Percentiles rank a stretch among this genome's conserved stretches.
Evolutionary conservation across 2,888 invertebrate genomes (phyloP).

Genomic region (Drosophila aldrichi): DNA sequence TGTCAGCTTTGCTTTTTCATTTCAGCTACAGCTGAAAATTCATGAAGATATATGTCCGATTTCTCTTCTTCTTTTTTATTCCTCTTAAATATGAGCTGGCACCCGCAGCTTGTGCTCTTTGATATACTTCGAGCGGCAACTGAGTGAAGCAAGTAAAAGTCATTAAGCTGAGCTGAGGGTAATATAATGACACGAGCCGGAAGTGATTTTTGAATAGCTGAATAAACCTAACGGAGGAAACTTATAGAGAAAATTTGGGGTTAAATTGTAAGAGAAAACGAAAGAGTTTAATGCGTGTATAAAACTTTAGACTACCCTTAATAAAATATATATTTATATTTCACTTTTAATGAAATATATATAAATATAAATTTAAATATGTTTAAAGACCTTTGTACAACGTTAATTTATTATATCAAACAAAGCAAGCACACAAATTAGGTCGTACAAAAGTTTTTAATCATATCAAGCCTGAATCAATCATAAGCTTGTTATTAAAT

Average conservation of each 20-base stretch:
- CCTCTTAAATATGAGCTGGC: conserved; percentile 17
- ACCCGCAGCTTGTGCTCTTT: conserved; percentile 1
- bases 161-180: conserved; percentile 1
- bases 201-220: not conserved
- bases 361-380: too few relatives aligned
- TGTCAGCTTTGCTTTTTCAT: conserved; percentile 59
- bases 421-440: too few relatives aligned
- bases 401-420: too few relatives aligned
- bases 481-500: too few relatives aligned
- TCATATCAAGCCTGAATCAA: too few relatives aligned
- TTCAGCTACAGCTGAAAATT: conserved; percentile 48
- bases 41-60: conserved; percentile 41
- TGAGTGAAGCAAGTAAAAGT: not conserved
- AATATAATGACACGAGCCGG: not conserved
- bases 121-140: conserved; percentile 1
- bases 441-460: too few relatives aligned
- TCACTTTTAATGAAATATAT: too few relatives aligned
- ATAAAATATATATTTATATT: too few relatives aligned
- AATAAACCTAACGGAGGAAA: not conserved
- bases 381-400: too few relatives aligned
- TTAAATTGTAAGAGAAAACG: not conserved
- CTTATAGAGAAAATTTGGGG: not conserved
- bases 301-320: too few relatives aligned
- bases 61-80: not conserved
- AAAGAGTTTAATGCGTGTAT: not conserved